Base-by-base conservation (phyloP, 2,797 vertebrate species). In the Melanotaenia parkinsoni region DNA sequence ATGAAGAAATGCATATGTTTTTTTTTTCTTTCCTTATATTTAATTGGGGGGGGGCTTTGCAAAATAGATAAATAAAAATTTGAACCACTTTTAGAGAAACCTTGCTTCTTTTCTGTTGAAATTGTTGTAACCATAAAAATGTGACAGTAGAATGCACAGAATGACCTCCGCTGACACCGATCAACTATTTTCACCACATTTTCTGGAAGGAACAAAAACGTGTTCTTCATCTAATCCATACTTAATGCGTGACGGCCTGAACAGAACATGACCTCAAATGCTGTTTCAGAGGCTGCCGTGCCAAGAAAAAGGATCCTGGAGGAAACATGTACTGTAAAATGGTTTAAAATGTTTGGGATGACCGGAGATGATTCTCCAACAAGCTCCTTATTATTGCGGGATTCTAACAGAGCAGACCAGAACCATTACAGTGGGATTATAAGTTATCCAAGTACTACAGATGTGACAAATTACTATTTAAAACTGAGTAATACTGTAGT, bases 221-320 rank as follows among this genome's bases (percentile, higher is more conserved):
- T 67, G 78, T 83, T 88, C 74, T 88, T 87, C 60, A 38, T 79
- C 76, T 82, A 84, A 90, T 88, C 86, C 63, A 35, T 71, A 18
- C 70, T 83, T 87, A 87, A 89, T 87, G 75, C 84, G 75, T 73
- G 86, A 88, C 76, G 77, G 83, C 84, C 87, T 86, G 87, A 78
- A 79, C 84, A 81, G 81, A 90, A 82, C 86, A 83, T 70, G 53
- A 67, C 67, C 74, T 73, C 50, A 82, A 87, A 86, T 9, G 58
- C 3, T 82, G 83, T 78, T 85, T 76, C 43, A 71, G 82, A 81
- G 70, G 63, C 72, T 4, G 22, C 66, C 4, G 40, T 74, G 81
- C 86, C 87, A 88, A 84, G 81, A 65, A 89, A 85, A 86, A 81
- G 70, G 56, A 82, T 76, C 60, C 60, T 77, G 70, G 57, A 86